Base-by-base conservation (phyloP, 2,888 invertebrate genomes). In the Leptopilina syphax region DNA sequence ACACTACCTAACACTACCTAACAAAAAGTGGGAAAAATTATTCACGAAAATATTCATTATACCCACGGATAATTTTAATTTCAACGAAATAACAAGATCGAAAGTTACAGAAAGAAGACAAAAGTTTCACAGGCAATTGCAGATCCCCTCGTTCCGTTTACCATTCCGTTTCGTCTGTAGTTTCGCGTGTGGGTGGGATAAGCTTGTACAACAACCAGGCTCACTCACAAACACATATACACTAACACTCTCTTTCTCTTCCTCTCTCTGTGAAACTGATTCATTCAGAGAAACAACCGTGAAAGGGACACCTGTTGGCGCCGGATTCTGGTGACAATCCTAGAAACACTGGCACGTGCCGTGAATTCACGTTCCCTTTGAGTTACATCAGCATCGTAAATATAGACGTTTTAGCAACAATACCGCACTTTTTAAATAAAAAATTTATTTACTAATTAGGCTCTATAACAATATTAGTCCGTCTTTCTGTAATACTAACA, bases 291-390 rank as follows among this genome's bases (percentile, higher is more conserved):
- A 92, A 92, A 92, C 90, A 89, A 88, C 90, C 90, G 90, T 92
- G 91, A 92, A 92, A 92, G 91, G 90, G 91, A 92, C 92, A 92
- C 92, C 92, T 92, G 92, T 92, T 92, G 92, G 90, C 90, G 86
- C 87, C 78, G 82, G 80, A 79, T 80, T 86, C 87, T 85, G 85
- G 87, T 86, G 90, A 90, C 90, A 91, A 89, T 91, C 87, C 89
- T 88, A 90, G 91, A 91, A 90, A 89, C 88, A 86, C 86, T 85
- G 86, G 86, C 89, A 88, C 90, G 89, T 87, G 88, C 86, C 85
- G 81, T 82, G 73, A 67, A 77, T 80, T 80, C 79, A 76, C 76
- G 79, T 77, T 78, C 44, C 8, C 44, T 44, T 44, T 8, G 44
- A 50, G 10, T 50, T 10, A 3, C 4, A 3, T 34, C 4, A 3